Evolutionary conservation across 2,888 invertebrate species (phyloP), one percentile per base, ranked within the genome.

Genomic region (Tiphia femorata): DNA sequence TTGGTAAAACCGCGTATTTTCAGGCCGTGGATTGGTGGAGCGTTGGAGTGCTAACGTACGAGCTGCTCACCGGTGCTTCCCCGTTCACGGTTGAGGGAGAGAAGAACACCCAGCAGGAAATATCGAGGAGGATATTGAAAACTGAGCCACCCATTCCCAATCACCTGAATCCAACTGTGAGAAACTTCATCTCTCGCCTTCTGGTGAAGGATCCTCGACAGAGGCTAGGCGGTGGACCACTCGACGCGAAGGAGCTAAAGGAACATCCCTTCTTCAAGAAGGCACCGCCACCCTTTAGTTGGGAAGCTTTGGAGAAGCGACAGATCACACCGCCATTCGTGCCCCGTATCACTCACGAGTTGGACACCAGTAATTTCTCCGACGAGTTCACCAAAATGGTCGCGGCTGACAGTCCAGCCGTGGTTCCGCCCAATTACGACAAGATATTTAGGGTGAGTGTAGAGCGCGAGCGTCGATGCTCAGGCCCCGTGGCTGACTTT

Each of bases 1-100:
- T n/a, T n/a, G n/a, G n/a, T n/a, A n/a, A n/a, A n/a, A n/a, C n/a
- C n/a, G n/a, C n/a, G n/a, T n/a, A n/a, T n/a, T n/a, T n/a, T 20
- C 87, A 95, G 92, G 94, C 96, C 44, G 98, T 97, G 4, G 98
- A 98, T 86, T 98, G 98, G 98, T 98, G 98, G 98, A 97, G 97
- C 23, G 93, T 98, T 5, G 97, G 97, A 5, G 97, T 98, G 1
- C 86, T 98, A 40, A 95, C 97, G 0, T 98, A 97, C 86, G 98
- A 98, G 85, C 88, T 98, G 37, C 86, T 98, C 49, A 98, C 97
- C 0, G 98, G 98, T 48, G 96, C 97, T 5, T 97, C 97, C 0
- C 98, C 98, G 2, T 98, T 98, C 85, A 97, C 98, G 6, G 95
- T 97, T 0, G 96, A 97, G 75, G 97, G 96, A 19, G 95, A 96